Evolutionary conservation across 2,113 vertebrate species (phyloP), one percentile per base, ranked within the genome.

Genomic region (Phalacrocorax aristotelis): DNA sequence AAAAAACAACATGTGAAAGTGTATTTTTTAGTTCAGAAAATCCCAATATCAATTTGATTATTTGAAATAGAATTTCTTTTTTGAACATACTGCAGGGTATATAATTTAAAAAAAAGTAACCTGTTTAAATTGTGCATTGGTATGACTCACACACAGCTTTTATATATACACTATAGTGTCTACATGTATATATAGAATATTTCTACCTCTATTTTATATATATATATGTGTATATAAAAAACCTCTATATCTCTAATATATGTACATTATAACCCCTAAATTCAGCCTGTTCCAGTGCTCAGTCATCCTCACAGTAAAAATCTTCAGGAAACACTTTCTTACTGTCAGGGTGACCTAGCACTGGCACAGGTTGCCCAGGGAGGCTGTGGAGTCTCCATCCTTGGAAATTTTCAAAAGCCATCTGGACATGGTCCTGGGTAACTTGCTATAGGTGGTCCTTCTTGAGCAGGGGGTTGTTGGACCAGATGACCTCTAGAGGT

Each of bases 261-360:
- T 11, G 34, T 25, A 44, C 0, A 3, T 17, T 57, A 14, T 51
- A 65, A 29, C 10, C 6, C 5, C 15, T 60, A 81, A 40, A 21
- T 77, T 36, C 27, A 49, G 2, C 4, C 12, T 69, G 13, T 71
- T 69, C 30, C 13, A 44, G 11, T 29, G 6, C 3, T 25, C 6
- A 18, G 7, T 61, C 52, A 68, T 23, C 4, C 19, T 80, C 15
- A 44, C 2, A 20, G 3, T 10, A 74, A 65, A 54, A 77, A 48
- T 38, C 38, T 38, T 23, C 25, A 48, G 10, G 30, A 68, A 90
- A 38, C 2, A 7, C 1, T 70, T 48, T 71, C 55, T 51, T 52
- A 13, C 11, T 48, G 4, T 32, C 7, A 15, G 1, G 0, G 3
- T 48, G 36, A 36, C 25, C 0, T 0, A 85, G 7, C 27, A 51